A percentile compares a stretch with the other conserved stretches of the same genome.
Conservation (phyloP, 2,797 vertebrate species). For the Macropus fuliginosus region DNA sequence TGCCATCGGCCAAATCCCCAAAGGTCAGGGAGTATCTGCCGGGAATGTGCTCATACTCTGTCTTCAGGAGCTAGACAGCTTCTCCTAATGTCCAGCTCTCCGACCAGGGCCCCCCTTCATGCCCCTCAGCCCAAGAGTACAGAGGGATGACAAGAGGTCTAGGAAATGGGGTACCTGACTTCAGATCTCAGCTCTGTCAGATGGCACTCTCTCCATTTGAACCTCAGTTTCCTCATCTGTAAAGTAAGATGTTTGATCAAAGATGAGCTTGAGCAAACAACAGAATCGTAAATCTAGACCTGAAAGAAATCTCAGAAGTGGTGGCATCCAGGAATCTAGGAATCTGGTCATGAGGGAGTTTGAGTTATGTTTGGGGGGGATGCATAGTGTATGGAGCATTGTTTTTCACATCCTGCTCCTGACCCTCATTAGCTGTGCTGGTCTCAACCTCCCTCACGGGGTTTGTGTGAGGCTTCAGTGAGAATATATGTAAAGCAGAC, state of each 20-base stretch:
- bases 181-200: no score
- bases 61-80: neutral
- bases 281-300: neutral
- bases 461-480: no score
- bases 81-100: neutral
- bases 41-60: neutral
- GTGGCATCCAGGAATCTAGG: neutral
- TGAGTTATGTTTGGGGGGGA: neutral
- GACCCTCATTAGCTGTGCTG: neutral
- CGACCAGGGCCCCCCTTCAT: neutral
- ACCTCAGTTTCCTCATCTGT: neutral
- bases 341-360: neutral
- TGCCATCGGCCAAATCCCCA: neutral
- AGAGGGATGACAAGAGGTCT: no score
- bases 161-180: neutral
- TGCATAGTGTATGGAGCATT: neutral
- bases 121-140: neutral
- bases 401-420: neutral
- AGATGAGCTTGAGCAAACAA: neutral
- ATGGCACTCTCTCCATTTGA: neutral
- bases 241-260: neutral
- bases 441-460: no score
- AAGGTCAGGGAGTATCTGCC: neutral
- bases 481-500: neutral
- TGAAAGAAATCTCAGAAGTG: neutral